Base-by-base conservation (phyloP, 2,797 vertebrate species). In the Enteromius mattozi region DNA sequence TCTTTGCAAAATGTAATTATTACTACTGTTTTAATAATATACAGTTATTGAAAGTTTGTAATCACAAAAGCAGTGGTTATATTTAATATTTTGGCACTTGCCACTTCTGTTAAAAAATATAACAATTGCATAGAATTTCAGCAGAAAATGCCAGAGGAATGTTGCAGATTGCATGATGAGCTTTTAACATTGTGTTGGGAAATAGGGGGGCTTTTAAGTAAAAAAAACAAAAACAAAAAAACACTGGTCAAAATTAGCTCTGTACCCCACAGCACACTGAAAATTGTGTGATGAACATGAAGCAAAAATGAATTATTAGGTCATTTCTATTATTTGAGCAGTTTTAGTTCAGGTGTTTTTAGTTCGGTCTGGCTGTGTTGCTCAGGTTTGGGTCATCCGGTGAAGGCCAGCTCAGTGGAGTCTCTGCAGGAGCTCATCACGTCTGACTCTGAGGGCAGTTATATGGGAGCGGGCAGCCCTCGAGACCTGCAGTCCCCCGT, bases 381-480 rank as follows among this genome's bases (percentile, higher is more conserved):
- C 17, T 10, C 42, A 79, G 77, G 61, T 66, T 9, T 66, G 40
- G 24, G 84, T 21, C 14, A 59, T 61, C 93, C 96, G 47, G 94
- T 89, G 87, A 97, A 96, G 86, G 93, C 94, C 27, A 97, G 95
- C 92, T 99, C 98, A 5, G 91, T 96, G 40, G 98, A 99, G 87
- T 99, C 98, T n/a, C 96, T 99, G 90, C 96, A 96, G 90, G 98
- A 99, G 86, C 91, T 97, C 59, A 87, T 98, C 89, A 98, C 96
- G 0, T 99, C 98, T 3, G 98, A 99, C 91, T 99, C 98, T 0
- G 98, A 99, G 94, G 96, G 98, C 86, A 99, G 98, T 94, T 98
- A 92, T 0, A 95, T 94, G 84, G 98, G 95, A 78, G 92, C 95
- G 80, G 91, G 95, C 81, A 99, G 98, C 87, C 98, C 98, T 85